Conservation (phyloP, 2,113 vertebrate genomes). For the Sphyrna mokarran region DNA sequence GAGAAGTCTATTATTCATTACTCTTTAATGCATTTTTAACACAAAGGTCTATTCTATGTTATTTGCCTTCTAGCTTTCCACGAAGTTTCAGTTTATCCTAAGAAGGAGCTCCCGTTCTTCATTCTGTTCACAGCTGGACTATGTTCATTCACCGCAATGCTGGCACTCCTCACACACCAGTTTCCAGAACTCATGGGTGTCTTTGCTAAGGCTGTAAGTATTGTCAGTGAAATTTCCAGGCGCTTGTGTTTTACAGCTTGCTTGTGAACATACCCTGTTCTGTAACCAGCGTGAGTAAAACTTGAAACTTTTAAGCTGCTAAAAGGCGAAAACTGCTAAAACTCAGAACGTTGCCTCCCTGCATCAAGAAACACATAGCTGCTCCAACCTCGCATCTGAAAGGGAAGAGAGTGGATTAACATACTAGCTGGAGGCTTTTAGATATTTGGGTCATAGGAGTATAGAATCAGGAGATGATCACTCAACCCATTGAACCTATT, state of each 20-base stretch:
- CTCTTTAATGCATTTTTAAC: background rate
- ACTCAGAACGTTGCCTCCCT: background rate
- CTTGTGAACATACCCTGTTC: background rate
- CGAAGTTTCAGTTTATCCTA: slow-evolving; percentile 95
- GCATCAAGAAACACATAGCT: background rate
- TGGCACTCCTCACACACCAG: slow-evolving; percentile 95
- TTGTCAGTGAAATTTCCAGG: too few species aligned
- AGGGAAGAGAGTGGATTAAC: background rate
- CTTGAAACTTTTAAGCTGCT: background rate
- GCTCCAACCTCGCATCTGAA: background rate
- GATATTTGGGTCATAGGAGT: background rate
- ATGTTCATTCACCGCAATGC: slow-evolving; percentile 94
- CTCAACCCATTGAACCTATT: background rate
- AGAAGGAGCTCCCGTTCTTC: slow-evolving; percentile 98
- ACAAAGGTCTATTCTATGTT: background rate
- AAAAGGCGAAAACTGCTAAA: background rate
- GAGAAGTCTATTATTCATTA: background rate
- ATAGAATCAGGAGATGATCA: background rate
- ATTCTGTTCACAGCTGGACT: slow-evolving; percentile 98
- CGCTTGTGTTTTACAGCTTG: background rate
- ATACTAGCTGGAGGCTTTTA: background rate
- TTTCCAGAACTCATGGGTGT: slow-evolving; percentile 96
- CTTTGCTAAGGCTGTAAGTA: slow-evolving; percentile 90
- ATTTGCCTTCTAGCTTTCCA: slow-evolving; percentile 78
- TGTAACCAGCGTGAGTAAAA: background rate